Evolutionary conservation across 2,113 vertebrate species (phyloP), one percentile per base, ranked within the genome.

Genomic region (Lonchura striata): DNA sequence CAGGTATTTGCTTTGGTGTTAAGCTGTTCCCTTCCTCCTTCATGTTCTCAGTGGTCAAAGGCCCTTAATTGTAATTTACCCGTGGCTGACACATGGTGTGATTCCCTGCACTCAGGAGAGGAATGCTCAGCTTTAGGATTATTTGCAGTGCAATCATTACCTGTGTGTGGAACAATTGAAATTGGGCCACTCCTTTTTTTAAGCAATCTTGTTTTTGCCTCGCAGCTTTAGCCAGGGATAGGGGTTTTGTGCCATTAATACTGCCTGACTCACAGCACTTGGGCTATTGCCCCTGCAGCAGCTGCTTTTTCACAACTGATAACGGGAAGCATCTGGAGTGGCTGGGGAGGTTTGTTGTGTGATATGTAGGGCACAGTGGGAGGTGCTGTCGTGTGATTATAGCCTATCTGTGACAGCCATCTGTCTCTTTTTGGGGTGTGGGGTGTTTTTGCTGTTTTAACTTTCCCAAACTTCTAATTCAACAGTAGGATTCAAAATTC

Each of bases 301-400:
- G 94, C 94, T 90, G 94, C 54, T 77, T 39, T 25, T 53, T 2
- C 64, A 13, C 5, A 6, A 4, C 66, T 88, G 92, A 95, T 95
- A 95, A 92, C 28, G 54, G 72, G 52, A 46, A 69, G 80, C 88
- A 90, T 74, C 92, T 82, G 88, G 86, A 13, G 37, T 2, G 27
- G 82, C 95, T 50, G 80, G 54, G 71, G 71, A 57, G 82, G 64
- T 8, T 66, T 35, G 17, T 12, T 54, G 60, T 15, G 1, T 0
- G 47, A 54, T 83, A 92, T 63, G 79, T 61, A 71, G 86, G 94
- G 94, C 95, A 91, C 90, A 52, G 91, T 3, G 63, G 93, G 96
- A 89, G 71, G 87, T 21, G 54, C 94, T 4, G 3, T 7, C 13
- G 0, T 11, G 85, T 16, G 82, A 88, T 80, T 82, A 60, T 0